phyloP scores from a whole-genome alignment of 2,797 vertebrate genomes.

The Huso huso region DNA sequence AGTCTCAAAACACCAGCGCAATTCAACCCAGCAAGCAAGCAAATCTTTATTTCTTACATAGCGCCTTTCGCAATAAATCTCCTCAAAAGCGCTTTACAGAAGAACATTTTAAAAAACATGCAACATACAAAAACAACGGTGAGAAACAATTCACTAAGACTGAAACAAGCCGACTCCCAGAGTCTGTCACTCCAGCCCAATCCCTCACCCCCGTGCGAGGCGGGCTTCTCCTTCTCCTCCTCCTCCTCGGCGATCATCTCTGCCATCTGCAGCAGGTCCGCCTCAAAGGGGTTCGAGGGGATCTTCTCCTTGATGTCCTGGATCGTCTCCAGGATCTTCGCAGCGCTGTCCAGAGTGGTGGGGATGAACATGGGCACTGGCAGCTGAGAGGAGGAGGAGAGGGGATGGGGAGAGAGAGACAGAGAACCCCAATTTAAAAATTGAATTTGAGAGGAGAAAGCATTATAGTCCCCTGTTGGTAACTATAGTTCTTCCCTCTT shows the following conservation, averaged over 20 bases:
- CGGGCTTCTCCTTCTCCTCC: conserved; percentile 64
- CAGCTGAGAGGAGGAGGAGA: conserved; percentile 51
- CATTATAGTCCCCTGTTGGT: too few species aligned
- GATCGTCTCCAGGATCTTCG: conserved; percentile 75
- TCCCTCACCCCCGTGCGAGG: conserved; percentile 64
- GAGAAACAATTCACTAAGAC: background rate
- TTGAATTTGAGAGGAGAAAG: conserved; percentile 1
- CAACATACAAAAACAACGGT: background rate
- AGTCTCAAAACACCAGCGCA: too few species aligned
- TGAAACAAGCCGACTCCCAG: background rate
- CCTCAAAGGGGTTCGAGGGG: conserved; percentile 80
- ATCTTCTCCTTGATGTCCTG: conserved; percentile 84
- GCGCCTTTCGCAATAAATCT: too few species aligned
- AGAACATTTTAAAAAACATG: too few species aligned
- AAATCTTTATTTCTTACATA: too few species aligned
- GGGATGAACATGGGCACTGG: conserved; percentile 90
- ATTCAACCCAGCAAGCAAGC: too few species aligned
- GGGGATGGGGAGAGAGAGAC: conserved; percentile 6
- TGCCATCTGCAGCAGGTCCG: conserved; percentile 93
- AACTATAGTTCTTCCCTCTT: too few species aligned
- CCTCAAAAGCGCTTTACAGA: too few species aligned
- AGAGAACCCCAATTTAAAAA: fast-evolving
- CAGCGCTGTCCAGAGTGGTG: conserved; percentile 69
- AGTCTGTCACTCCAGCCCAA: background rate
- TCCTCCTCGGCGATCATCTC: conserved; percentile 89